phyloP scores from a whole-genome alignment of 92 coral and sea anemone species.

The Phenganax stokvisi region DNA sequence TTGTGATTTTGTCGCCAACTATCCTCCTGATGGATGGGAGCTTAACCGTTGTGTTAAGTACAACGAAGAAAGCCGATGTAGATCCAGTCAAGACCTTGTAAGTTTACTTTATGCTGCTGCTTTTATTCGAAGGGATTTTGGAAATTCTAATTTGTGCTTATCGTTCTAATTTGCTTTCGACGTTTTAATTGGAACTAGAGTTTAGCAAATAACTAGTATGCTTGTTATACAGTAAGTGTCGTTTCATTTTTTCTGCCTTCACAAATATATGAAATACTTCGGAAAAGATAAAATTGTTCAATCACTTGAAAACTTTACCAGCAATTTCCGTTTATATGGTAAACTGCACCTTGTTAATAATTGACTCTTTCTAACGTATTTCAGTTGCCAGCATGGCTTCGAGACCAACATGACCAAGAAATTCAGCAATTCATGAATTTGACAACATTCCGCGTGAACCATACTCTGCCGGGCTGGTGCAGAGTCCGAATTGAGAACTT shows the following conservation, averaged over 20 bases:
- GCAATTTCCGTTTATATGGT: constrained; percentile 1
- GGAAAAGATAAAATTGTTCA: neutral
- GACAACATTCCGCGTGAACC: constrained; percentile 34
- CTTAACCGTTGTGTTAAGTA: constrained; percentile 34
- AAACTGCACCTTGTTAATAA: neutral
- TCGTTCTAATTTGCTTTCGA: neutral
- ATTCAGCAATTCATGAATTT: constrained; percentile 35
- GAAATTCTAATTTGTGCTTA: neutral
- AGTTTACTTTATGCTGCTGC: neutral
- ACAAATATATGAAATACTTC: neutral
- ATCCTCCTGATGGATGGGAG: constrained; percentile 38
- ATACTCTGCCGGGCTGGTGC: constrained; percentile 31
- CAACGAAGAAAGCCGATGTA: constrained; percentile 35
- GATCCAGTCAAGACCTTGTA: constrained; percentile 13
- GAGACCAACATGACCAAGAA: constrained; percentile 36
- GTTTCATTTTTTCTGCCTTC: neutral
- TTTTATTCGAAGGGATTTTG: neutral
- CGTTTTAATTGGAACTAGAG: neutral
- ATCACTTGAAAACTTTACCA: neutral
- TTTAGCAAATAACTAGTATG: neutral
- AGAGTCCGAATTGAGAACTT: constrained; percentile 31
- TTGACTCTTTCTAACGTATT: neutral
- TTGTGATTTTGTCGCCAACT: constrained; percentile 25
- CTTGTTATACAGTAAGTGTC: too few relatives aligned
- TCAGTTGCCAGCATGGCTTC: constrained; percentile 36